Base-by-base conservation (phyloP, 1,140 invertebrate genomes). In the Tenebrio molitor region DNA sequence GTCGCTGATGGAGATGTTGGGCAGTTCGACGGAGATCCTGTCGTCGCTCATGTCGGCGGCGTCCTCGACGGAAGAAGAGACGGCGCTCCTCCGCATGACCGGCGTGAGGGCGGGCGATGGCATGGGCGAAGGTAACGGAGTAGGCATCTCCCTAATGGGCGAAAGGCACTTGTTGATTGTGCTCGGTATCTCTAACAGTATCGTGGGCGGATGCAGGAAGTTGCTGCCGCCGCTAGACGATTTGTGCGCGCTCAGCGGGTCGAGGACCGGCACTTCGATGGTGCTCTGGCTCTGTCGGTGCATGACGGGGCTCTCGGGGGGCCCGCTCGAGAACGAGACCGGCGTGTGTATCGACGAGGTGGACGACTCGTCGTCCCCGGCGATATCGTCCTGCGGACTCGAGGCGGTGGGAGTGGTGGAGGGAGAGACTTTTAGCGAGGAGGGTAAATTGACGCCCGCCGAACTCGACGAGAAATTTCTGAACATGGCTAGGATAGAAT, bases 401-500 rank as follows among this genome's bases (percentile, higher is more conserved):
- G 89, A 89, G 15, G 87, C 87, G 10, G 88, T 88, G 3, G 88
- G 89, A 12, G 89, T 90, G 15, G 88, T 89, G 1, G 89, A 88
- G 16, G 87, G 86, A 5, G 88, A 89, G 1, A 88, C 81, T 34
- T 85, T 85, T 33, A 86, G 83, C 1, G 88, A 88, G 7, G 87
- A 85, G 0, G 86, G 84, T 41, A 86, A 66, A 34, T 86, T 87
- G 14, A 82, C 82, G 6, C 86, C 84, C 2, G 85, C 85, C 10
- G 86, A 85, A 41, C 86, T 87, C 14, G 86, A 84, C 14, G 88
- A 86, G 75, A 90, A 89, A 77, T 89, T 91, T 21, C 89, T 83
- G 76, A 92, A 92, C 88, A 92, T 91, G 1, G 91, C 90, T 44
- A 92, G 81, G 65, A 92, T 90, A 1, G 91, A 92, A 82, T 93